Conservation (phyloP, 2,888 invertebrate species). For the Taenaris catops region DNA sequence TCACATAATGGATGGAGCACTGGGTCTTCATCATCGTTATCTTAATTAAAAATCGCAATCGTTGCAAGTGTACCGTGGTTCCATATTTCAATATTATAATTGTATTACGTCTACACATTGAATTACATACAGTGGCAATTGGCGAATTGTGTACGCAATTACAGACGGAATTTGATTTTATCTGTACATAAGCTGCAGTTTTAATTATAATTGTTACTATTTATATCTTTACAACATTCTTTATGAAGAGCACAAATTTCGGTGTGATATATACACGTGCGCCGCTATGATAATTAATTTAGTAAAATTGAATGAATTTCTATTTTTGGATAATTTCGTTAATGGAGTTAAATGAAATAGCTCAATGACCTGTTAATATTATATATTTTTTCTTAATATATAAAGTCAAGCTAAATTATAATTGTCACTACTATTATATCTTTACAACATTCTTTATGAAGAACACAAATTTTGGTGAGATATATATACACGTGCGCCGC, state of each 20-base stretch:
- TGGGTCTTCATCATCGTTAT: too few species aligned
- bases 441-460: neutral
- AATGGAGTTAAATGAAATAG: too few species aligned
- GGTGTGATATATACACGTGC: too few species aligned
- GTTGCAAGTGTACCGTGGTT: constrained; percentile 16
- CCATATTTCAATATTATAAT: constrained; percentile 23
- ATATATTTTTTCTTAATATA: too few species aligned
- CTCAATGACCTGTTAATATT: too few species aligned
- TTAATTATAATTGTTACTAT: constrained; percentile 9
- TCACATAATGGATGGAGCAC: too few species aligned
- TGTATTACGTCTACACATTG: constrained; percentile 15
- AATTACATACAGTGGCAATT: constrained; percentile 18
- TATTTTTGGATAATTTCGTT: too few species aligned
- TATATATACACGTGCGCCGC: too few species aligned
- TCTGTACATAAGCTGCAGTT: constrained; percentile 16
- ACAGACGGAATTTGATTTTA: constrained; percentile 19
- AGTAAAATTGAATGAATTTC: too few species aligned
- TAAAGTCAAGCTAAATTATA: constrained; percentile 14
- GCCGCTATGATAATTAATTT: too few species aligned
- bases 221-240: constrained; percentile 1
- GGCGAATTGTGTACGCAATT: constrained; percentile 20
- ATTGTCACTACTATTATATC: constrained; percentile 4
- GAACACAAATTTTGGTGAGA: too few species aligned
- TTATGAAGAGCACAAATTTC: too few species aligned
- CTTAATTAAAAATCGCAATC: constrained; percentile 24